phyloP scores from a whole-genome alignment of 2,888 invertebrate genomes.

The Acrocera orbiculus region DNA sequence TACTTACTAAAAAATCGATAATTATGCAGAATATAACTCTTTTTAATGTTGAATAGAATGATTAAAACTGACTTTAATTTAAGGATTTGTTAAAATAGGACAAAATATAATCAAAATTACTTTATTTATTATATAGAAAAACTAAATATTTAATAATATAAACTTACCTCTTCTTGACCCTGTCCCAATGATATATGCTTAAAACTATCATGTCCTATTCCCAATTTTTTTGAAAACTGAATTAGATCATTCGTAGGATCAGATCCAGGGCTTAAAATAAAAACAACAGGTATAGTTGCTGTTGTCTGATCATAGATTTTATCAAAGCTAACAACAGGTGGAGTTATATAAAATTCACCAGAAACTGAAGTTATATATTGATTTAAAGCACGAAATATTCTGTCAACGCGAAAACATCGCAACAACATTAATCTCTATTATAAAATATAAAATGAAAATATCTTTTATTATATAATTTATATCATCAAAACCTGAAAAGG shows the following conservation, averaged over 20 bases:
- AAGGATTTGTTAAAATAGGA: no score
- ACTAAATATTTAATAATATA: no score
- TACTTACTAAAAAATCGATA: no score
- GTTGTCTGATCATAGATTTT: conserved; percentile 72
- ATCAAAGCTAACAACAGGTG: conserved; percentile 66
- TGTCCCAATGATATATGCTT: conserved; percentile 82
- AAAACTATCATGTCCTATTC: conserved; percentile 59
- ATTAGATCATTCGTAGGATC: conserved; percentile 78
- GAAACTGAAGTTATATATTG: conserved; percentile 65
- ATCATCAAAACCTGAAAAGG: conserved; percentile 35
- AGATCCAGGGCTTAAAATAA: conserved; percentile 84
- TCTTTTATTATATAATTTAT: neutral
- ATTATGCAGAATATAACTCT: no score
- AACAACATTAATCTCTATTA: conserved; percentile 56
- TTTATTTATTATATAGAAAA: no score
- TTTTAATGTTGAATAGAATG: no score
- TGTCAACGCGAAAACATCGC: conserved; percentile 76
- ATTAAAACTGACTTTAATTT: no score
- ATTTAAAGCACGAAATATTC: conserved; percentile 70
- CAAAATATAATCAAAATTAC: no score
- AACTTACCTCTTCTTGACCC: conserved; percentile 65
- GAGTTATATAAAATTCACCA: conserved; percentile 78
- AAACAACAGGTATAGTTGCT: conserved; percentile 71
- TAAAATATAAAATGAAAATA: conserved; percentile 20
- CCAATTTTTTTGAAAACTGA: conserved; percentile 54